Percentiles rank a stretch among this genome's conserved stretches.
Conservation (phyloP, 2,113 vertebrate species). For the Circaetus gallicus region DNA sequence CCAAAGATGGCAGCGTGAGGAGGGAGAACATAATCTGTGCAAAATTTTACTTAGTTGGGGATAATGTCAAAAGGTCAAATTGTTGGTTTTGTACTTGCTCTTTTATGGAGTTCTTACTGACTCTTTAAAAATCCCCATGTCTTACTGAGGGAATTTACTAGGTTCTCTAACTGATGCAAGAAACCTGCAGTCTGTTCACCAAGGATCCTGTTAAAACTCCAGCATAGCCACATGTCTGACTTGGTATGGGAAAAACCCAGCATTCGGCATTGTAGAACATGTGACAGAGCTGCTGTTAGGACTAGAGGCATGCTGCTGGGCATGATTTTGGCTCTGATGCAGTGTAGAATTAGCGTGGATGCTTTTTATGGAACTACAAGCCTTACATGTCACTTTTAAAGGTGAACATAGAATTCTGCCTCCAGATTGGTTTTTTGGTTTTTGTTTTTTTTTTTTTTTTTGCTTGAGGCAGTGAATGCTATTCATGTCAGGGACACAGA, state of each 20-base stretch:
- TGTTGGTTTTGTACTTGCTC: neutral
- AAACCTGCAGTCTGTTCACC: neutral
- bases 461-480: neutral
- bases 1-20: neutral
- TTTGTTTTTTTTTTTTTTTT: neutral
- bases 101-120: neutral
- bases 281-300: neutral
- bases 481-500: neutral
- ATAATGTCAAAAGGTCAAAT: neutral
- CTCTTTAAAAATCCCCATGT: neutral
- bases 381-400: neutral
- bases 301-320: neutral
- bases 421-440: neutral
- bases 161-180: neutral
- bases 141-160: neutral
- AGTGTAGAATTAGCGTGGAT: neutral
- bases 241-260: neutral
- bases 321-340: neutral
- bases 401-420: neutral
- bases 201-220: neutral
- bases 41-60: neutral
- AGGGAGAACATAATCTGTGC: rapidly evolving
- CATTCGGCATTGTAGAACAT: rapidly evolving
- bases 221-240: rapidly evolving
- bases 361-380: neutral